Percentiles rank a stretch among this genome's conserved stretches.
phyloP scores from a whole-genome alignment of 2,113 vertebrate species.

The Oncorhynchus keta region DNA sequence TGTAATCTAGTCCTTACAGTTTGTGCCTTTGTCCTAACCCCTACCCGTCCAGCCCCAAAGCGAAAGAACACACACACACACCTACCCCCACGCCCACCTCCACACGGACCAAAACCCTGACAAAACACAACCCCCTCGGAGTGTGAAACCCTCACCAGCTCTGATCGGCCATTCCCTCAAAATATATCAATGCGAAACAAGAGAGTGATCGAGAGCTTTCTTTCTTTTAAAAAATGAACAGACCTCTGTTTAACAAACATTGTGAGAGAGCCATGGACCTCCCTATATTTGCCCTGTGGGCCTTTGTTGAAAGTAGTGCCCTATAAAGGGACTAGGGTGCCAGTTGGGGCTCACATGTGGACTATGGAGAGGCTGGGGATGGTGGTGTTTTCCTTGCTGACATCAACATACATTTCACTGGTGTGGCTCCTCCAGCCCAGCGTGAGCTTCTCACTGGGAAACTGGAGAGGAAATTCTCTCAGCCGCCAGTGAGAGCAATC shows the following conservation, averaged over 20 bases:
- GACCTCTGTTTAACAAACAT: conserved; percentile 80
- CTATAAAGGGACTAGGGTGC: no score
- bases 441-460: conserved; percentile 70
- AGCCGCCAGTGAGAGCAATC: conserved; percentile 70
- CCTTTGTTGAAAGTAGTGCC: no score
- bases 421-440: conserved; percentile 70
- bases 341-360: no score
- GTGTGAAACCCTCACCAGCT: conserved; percentile 65
- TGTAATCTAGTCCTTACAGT: conserved; percentile 12
- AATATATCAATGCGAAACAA: conserved; percentile 53
- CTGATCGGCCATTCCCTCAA: conserved; percentile 51
- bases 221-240: conserved; percentile 53
- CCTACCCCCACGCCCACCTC: not conserved
- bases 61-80: conserved; percentile 48
- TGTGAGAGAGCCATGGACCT: conserved; percentile 52
- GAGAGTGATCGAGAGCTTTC: conserved; percentile 51
- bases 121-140: conserved; percentile 64
- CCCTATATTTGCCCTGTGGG: no score
- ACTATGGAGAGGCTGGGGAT: conserved; percentile 42
- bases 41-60: conserved; percentile 43
- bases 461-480: conserved; percentile 69
- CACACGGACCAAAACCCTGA: conserved; percentile 9
- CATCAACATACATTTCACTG: conserved; percentile 81
- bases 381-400: conserved; percentile 81
- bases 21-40: conserved; percentile 37